Conservation (phyloP, 1,140 invertebrate species). For the Trichonephila clavata region DNA sequence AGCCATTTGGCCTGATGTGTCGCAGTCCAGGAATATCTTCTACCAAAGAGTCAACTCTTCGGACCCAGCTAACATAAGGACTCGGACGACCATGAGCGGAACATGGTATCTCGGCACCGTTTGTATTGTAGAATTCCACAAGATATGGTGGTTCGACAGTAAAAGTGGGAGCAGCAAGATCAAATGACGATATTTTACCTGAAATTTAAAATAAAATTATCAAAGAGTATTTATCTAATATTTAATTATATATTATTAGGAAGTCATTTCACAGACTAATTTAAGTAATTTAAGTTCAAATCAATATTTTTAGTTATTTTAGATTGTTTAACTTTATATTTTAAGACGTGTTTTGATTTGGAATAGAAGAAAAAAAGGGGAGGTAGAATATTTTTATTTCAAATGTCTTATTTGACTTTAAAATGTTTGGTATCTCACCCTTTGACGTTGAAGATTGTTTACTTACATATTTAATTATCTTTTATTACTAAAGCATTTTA, state of each 20-base stretch:
- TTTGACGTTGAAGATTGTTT: no score
- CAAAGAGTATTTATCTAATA: no score
- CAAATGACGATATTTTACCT: constrained; percentile 29
- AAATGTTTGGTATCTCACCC: no score
- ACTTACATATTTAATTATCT: no score
- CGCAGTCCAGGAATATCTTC: constrained; percentile 86
- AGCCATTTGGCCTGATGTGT: constrained; percentile 83
- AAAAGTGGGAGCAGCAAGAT: constrained; percentile 65
- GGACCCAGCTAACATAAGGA: constrained; percentile 95
- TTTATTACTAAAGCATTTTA: no score
- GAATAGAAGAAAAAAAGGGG: no score
- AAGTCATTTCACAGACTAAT: neutral
- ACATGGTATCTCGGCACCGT: constrained; percentile 85
- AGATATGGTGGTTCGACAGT: constrained; percentile 64
- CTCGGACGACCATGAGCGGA: constrained; percentile 94
- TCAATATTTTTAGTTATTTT: neutral
- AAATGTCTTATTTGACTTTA: no score
- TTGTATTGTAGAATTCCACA: constrained; percentile 73
- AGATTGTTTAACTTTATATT: no score
- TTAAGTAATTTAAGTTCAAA: neutral
- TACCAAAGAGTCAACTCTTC: constrained; percentile 80
- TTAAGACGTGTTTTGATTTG: no score
- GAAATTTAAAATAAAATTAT: neutral
- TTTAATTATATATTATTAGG: neutral
- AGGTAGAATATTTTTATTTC: no score